Evolutionary conservation across 1,140 invertebrate genomes (phyloP), one percentile per base, ranked within the genome.

Genomic region (Leptinotarsa undecemlineata): DNA sequence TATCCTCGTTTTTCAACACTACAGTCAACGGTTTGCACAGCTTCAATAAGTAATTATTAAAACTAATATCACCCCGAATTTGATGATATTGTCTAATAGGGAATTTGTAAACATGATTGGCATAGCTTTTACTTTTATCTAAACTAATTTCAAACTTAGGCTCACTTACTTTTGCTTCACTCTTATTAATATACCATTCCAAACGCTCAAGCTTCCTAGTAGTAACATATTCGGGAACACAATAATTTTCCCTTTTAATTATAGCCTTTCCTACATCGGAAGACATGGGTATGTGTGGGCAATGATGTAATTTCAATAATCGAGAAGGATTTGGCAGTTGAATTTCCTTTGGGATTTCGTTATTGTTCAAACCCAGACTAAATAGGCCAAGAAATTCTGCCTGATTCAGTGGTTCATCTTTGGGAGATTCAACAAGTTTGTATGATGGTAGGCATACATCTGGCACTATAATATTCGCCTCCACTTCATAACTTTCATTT

Each of bases 131-230:
- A 61, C 73, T 76, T 33, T 75, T 69, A 23, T 48, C 48, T 63
- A 67, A 75, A 66, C 26, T 60, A 63, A 74, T 19, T 33, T 68
- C 63, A 72, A 68, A 77, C 42, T 71, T 66, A 23, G 21, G 14
- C 15, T 57, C 48, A 63, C n/a, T 17, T 48, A 69, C 21, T 48
- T 14, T 64, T 20, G 48, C 19, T 19, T 72, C 21, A 68, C 11
- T 11, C 70, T 68, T 74, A 75, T 80, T 81, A 23, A 81, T 48
- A 72, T 82, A 81, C 76, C 81, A 75, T 48, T 79, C 78, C 15
- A 75, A 67, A 48, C 77, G 20, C 51, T 82, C 76, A 51, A 81
- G 68, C 76, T 73, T 80, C 33, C 74, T 61, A n/a, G 64, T 73
- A 23, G 68, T 76, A 14, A 76, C 69, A 68, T 68, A 51, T 61